Percentiles rank a stretch among this genome's conserved stretches.
phyloP scores from a whole-genome alignment of 2,888 invertebrate species.

The Philonicus albiceps region DNA sequence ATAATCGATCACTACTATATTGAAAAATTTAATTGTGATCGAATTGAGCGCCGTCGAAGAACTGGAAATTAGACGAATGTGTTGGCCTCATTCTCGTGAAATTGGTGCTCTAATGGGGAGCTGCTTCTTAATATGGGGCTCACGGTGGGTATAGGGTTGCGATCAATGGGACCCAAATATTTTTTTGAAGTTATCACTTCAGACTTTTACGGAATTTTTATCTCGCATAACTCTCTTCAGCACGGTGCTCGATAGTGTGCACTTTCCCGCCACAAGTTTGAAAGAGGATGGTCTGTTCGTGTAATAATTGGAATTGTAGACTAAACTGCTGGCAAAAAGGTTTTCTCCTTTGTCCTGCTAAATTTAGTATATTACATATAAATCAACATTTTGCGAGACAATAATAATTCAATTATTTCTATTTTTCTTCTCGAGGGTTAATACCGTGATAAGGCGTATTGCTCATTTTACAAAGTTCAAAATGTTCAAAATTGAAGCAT shows the following conservation, averaged over 20 bases:
- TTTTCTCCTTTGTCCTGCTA: background rate
- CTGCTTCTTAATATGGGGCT: background rate
- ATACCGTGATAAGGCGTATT: background rate
- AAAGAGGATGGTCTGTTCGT: background rate
- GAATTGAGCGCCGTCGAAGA: background rate
- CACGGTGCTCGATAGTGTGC: background rate
- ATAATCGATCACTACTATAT: too few species aligned
- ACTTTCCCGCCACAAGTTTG: background rate
- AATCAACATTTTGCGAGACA: background rate
- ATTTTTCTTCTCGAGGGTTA: too few species aligned
- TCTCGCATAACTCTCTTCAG: background rate
- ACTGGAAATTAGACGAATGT: background rate
- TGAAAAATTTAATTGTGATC: background rate
- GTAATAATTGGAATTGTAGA: background rate
- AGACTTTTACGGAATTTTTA: background rate
- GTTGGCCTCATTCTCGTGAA: background rate
- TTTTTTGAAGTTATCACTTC: background rate
- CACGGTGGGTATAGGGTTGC: background rate
- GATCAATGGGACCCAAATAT: background rate
- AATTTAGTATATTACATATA: background rate
- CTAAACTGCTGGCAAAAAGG: background rate
- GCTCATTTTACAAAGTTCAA: background rate
- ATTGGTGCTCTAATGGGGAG: background rate
- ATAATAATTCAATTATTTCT: background rate
- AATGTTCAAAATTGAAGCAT: too few species aligned